Conservation (phyloP, 2,888 invertebrate species). For the Drepanosiphum platanoidis region DNA sequence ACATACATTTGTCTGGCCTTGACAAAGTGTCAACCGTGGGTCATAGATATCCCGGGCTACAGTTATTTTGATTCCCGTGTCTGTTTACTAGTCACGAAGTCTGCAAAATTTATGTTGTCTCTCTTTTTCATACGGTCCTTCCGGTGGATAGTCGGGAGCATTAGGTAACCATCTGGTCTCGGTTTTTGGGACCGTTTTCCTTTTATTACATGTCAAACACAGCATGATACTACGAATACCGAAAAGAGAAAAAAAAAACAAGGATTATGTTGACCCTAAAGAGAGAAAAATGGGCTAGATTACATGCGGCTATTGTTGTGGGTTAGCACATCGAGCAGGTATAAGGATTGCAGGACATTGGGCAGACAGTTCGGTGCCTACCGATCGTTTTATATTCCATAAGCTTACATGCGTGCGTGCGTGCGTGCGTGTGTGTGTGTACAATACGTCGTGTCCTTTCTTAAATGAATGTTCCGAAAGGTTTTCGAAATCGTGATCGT, state of each 20-base stretch:
- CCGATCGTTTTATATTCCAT: slow-evolving; percentile 29
- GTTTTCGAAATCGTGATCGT: slow-evolving; percentile 43
- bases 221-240: slow-evolving; percentile 48
- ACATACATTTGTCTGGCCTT: slow-evolving; percentile 48
- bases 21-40: slow-evolving; percentile 53
- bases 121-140: slow-evolving; percentile 4
- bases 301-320: slow-evolving; percentile 27
- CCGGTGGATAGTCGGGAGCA: slow-evolving; percentile 43
- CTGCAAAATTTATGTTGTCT: slow-evolving; percentile 53
- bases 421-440: background rate
- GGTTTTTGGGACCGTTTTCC: slow-evolving; percentile 43
- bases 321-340: slow-evolving; percentile 29
- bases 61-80: slow-evolving; percentile 60
- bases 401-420: background rate
- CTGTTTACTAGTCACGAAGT: slow-evolving; percentile 58
- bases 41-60: slow-evolving; percentile 1
- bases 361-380: slow-evolving; percentile 54
- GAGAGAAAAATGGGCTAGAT: slow-evolving; percentile 39
- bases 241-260: slow-evolving; percentile 32
- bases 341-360: slow-evolving; percentile 37
- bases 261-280: slow-evolving; percentile 44
- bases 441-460: slow-evolving; percentile 23
- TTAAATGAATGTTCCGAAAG: slow-evolving; percentile 18
- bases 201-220: slow-evolving; percentile 56
- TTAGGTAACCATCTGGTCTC: slow-evolving; percentile 57